These are phyloP conservation scores for Leptinotarsa juncta DNA, from an alignment of 2,888 invertebrate genomes.

Conservation along the genomic window DNA sequence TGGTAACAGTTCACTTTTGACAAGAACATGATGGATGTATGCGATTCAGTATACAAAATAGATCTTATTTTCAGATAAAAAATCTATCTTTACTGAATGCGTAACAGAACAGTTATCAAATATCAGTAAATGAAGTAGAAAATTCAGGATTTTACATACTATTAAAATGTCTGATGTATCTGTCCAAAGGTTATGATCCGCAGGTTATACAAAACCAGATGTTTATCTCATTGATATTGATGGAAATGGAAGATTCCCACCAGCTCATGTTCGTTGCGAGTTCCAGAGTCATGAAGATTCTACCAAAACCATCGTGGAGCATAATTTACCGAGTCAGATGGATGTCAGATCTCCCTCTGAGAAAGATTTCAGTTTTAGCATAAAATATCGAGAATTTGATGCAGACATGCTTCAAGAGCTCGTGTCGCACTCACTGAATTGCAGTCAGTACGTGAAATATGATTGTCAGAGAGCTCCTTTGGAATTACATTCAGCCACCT, in stretches of 20 bases:
- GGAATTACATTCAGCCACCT: slow-evolving; percentile 87
- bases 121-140: not conserved
- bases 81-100: too few species aligned
- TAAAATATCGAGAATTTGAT: slow-evolving; percentile 89
- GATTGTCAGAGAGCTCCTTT: slow-evolving; percentile 91
- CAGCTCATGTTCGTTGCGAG: slow-evolving; percentile 91
- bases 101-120: too few species aligned
- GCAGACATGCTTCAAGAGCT: slow-evolving; percentile 92
- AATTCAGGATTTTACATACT: not conserved
- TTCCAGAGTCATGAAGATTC: slow-evolving; percentile 88
- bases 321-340: slow-evolving; percentile 90
- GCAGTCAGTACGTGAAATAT: slow-evolving; percentile 89
- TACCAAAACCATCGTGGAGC: slow-evolving; percentile 90
- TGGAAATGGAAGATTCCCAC: slow-evolving; percentile 91
- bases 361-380: slow-evolving; percentile 84
- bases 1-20: too few species aligned
- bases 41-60: too few species aligned
- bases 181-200: slow-evolving; percentile 25
- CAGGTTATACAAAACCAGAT: slow-evolving; percentile 86
- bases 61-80: too few species aligned
- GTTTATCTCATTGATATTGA: slow-evolving; percentile 95
- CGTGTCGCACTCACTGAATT: slow-evolving; percentile 89
- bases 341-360: slow-evolving; percentile 85
- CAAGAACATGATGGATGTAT: too few species aligned
- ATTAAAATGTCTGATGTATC: slow-evolving; percentile 1